A percentile compares a stretch with the other conserved stretches of the same genome.
Conservation (phyloP, 2,113 vertebrate genomes). For the Grallaria varia region DNA sequence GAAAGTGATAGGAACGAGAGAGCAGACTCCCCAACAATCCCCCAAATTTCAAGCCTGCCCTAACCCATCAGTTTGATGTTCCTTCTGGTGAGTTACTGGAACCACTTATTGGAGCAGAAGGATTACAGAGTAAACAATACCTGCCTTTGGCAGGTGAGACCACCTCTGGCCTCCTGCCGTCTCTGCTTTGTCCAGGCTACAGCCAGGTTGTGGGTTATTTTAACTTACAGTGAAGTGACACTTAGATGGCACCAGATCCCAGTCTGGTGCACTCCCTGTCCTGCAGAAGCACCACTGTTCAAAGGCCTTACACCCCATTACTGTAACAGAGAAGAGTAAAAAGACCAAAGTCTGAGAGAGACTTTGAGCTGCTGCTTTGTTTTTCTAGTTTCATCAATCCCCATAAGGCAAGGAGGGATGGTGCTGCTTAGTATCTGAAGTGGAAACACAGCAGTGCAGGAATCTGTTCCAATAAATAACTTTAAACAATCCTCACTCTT, state of each 20-base stretch:
- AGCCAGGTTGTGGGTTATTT: background rate
- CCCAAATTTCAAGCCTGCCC: background rate
- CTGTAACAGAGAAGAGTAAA: background rate
- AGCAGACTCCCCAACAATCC: background rate
- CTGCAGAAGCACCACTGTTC: background rate
- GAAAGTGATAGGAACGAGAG: background rate
- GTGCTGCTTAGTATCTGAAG: background rate
- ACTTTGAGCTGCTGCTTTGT: background rate
- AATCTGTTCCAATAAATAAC: background rate
- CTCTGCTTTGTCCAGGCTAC: background rate
- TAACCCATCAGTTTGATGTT: background rate
- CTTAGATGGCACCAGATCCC: background rate
- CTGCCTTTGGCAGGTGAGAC: background rate
- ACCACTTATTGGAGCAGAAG: background rate
- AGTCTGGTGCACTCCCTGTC: background rate
- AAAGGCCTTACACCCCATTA: background rate
- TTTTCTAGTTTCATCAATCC: background rate
- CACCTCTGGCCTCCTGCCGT: background rate
- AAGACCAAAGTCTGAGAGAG: background rate
- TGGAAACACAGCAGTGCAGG: rapidly evolving
- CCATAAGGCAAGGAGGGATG: background rate
- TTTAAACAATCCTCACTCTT: background rate
- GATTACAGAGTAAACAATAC: background rate
- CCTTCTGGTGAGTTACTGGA: background rate
- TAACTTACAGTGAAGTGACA: background rate